Evolutionary conservation across 2,888 invertebrate genomes (phyloP).

Genomic region (Malthinus flaveolus): DNA sequence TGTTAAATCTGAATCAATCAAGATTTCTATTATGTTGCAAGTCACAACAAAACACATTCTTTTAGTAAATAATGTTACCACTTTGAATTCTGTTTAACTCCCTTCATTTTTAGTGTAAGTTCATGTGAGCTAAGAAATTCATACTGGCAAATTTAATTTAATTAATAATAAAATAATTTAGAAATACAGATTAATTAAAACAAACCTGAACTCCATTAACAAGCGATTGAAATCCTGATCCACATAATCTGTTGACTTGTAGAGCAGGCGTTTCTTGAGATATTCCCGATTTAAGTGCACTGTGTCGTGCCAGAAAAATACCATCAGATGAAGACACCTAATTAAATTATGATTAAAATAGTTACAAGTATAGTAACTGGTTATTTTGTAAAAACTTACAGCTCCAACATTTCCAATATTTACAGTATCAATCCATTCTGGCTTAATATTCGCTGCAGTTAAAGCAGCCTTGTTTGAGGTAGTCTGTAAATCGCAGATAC

Average conservation of each 20-base stretch:
- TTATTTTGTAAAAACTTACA: conserved; percentile 58
- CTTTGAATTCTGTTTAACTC: no score
- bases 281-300: conserved; percentile 81
- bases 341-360: conserved; percentile 32
- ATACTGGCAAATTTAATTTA: no score
- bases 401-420: conserved; percentile 87
- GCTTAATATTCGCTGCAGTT: conserved; percentile 75
- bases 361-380: not conserved
- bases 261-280: conserved; percentile 84
- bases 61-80: no score
- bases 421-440: conserved; percentile 86
- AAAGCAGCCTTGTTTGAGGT: conserved; percentile 80
- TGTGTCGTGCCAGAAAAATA: conserved; percentile 83
- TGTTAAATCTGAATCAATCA: no score
- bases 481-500: conserved; percentile 78
- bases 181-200: not conserved
- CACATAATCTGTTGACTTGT: conserved; percentile 91
- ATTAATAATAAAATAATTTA: no score
- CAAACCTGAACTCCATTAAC: conserved; percentile 85
- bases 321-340: conserved; percentile 82
- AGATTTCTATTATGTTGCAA: no score
- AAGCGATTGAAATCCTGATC: conserved; percentile 95
- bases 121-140: no score
- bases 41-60: no score
- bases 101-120: no score